Percentiles rank a stretch among this genome's conserved stretches.
phyloP scores from a whole-genome alignment of 2,888 invertebrate species.

The Limnephilus marmoratus region DNA sequence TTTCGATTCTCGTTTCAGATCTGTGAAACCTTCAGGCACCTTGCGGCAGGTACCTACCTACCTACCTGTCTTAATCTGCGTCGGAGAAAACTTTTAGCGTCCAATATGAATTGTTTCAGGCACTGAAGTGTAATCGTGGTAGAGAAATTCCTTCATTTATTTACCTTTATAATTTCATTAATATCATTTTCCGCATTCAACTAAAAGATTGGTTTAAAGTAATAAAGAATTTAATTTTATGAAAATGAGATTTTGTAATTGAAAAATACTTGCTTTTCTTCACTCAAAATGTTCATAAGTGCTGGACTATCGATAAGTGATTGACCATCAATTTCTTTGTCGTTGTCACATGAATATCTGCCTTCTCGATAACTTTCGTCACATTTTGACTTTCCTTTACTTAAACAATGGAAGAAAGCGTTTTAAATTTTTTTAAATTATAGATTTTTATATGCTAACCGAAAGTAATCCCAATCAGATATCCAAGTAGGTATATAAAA shows the following conservation, averaged over 20 bases:
- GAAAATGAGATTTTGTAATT: not conserved
- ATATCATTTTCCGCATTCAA: not conserved
- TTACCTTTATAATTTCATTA: not conserved
- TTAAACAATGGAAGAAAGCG: not conserved
- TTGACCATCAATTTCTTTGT: not conserved
- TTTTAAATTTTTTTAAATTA: not conserved
- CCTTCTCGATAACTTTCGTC: too few relatives aligned
- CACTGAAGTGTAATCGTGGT: not conserved
- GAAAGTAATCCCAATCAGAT: not conserved
- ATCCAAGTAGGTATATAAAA: too few relatives aligned
- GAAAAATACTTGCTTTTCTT: not conserved
- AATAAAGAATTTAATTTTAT: not conserved
- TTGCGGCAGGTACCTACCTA: too few relatives aligned
- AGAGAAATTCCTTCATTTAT: not conserved
- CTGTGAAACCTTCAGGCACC: constrained; percentile 6
- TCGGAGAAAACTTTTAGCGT: not conserved
- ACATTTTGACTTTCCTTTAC: too few relatives aligned
- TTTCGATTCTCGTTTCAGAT: constrained; percentile 48
- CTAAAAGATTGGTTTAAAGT: not conserved
- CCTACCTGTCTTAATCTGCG: not conserved
- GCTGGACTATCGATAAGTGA: not conserved
- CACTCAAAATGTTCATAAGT: not conserved
- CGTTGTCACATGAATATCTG: too few relatives aligned
- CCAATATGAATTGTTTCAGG: not conserved
- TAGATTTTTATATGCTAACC: not conserved